These are phyloP conservation scores for Druceiella hillmani DNA, from an alignment of 2,888 invertebrate genomes.

Conservation along the genomic window DNA sequence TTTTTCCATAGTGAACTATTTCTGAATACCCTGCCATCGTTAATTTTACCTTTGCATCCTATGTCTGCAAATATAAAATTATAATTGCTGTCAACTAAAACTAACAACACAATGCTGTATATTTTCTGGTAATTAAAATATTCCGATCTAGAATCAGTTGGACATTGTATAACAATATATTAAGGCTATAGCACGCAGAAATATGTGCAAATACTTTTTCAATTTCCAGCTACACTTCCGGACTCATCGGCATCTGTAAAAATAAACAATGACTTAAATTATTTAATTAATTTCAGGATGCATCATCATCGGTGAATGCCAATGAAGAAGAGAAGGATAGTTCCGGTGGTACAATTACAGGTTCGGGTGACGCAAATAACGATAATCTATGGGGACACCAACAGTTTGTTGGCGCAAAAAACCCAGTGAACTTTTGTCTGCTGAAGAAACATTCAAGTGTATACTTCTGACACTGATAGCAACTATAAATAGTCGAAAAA, in stretches of 20 bases:
- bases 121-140: slow-evolving; percentile 18
- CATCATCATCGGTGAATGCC: slow-evolving; percentile 6
- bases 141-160: slow-evolving; percentile 6
- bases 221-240: slow-evolving; percentile 13
- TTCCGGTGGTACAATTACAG: slow-evolving; percentile 4
- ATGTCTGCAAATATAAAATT: too few species aligned
- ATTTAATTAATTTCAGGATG: slow-evolving; percentile 7
- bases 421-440: too few species aligned
- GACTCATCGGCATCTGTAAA: slow-evolving; percentile 7
- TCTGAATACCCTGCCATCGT: too few species aligned
- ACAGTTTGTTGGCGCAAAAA: too few species aligned
- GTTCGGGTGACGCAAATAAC: too few species aligned
- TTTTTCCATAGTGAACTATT: too few species aligned
- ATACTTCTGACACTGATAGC: too few species aligned
- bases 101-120: slow-evolving; percentile 23
- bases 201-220: slow-evolving; percentile 8
- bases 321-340: slow-evolving; percentile 8
- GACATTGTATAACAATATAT: neutral
- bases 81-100: slow-evolving; percentile 19
- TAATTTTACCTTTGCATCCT: too few species aligned
- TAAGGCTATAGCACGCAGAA: slow-evolving; percentile 4
- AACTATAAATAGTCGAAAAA: too few species aligned
- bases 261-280: slow-evolving; percentile 6
- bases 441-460: too few species aligned
- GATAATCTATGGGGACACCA: too few species aligned